These are phyloP conservation scores for Aldrovandia affinis DNA, from an alignment of 2,797 vertebrate species.

Conservation along the genomic window DNA sequence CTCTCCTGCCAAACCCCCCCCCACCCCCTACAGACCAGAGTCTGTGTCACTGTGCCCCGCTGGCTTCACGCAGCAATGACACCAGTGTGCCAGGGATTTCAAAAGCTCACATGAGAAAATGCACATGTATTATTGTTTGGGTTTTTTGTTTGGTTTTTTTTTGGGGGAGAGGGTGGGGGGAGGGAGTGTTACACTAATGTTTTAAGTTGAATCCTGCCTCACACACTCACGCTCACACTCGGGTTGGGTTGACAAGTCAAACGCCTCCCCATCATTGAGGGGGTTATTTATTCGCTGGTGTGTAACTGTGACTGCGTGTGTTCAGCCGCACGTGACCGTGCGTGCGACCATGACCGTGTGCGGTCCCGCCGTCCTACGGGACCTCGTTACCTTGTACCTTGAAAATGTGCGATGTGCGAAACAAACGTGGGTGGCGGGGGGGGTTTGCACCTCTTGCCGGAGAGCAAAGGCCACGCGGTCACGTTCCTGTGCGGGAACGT, in stretches of 20 bases:
- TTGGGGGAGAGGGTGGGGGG: background rate
- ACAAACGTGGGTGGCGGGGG: conserved; percentile 56
- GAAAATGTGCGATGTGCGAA: conserved; percentile 38
- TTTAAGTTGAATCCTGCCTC: background rate
- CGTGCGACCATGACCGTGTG: background rate
- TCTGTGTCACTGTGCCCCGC: conserved; percentile 61
- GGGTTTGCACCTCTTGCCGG: conserved; percentile 49
- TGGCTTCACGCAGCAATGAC: conserved; percentile 41
- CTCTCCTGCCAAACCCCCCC: conserved; percentile 12
- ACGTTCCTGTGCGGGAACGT: background rate
- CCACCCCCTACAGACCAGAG: conserved; percentile 36
- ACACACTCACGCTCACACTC: background rate
- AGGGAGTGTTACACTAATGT: conserved; percentile 1
- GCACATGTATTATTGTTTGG: conserved; percentile 33
- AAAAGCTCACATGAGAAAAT: conserved; percentile 14
- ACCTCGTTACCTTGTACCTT: conserved; percentile 62
- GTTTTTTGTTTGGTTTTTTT: background rate
- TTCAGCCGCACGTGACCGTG: background rate
- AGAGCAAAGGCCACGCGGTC: background rate
- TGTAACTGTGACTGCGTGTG: background rate
- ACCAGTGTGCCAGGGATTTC: conserved; percentile 42
- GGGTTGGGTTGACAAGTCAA: background rate
- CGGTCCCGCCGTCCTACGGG: background rate
- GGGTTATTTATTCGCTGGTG: no score
- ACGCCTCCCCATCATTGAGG: background rate